Base-by-base conservation (phyloP, 1,140 invertebrate genomes). In the Scaptomyza montana region DNA sequence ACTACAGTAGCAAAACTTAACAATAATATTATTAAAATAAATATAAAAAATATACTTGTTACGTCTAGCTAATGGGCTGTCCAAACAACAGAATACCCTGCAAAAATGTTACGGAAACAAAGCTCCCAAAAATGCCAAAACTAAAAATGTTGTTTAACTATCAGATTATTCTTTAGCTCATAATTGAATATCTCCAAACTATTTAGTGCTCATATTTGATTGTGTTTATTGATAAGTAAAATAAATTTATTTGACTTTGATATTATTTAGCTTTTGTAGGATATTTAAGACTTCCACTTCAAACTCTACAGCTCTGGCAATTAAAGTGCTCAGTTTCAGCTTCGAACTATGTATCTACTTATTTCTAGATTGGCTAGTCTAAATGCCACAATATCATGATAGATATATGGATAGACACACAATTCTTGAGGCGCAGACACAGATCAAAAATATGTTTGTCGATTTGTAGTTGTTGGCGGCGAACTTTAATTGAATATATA, bases 401-500 rank as follows among this genome's bases (percentile, higher is more conserved):
- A 45, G 39, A 56, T 69, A 49, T 68, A 30, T 30, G 5, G 5
- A 30, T 6, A 16, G 16, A 30, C 21, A 33, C 30, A 33, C 30
- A 33, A 33, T 33, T 33, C 30, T 33, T 33, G 30, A 25, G 21
- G 21, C 21, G 21, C 21, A 25, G 3, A 25, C 21, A 25, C 2
- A 25, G 2, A 33, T 7, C 2, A 33, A 33, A 33, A 33, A 33
- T 6, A 33, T 33, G 30, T 33, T 1, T 33, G 30, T 36, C 46
- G 64, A 56, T 56, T 62, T 66, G 36, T 66, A 12, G 67, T 53
- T 59, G 25, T 57, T 66, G 78, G 72, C 72, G 62, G 62, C 57
- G 56, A 59, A 64, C 71, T 71, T 57, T 86, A 87, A 86, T 87
- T 87, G 82, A 87, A 86, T 86, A 57, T 74, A 86, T 86, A 86